A percentile compares a stretch with the other conserved stretches of the same genome.
Conservation (phyloP, 2,113 vertebrate genomes). For the Heterotilapia buettikoferi region DNA sequence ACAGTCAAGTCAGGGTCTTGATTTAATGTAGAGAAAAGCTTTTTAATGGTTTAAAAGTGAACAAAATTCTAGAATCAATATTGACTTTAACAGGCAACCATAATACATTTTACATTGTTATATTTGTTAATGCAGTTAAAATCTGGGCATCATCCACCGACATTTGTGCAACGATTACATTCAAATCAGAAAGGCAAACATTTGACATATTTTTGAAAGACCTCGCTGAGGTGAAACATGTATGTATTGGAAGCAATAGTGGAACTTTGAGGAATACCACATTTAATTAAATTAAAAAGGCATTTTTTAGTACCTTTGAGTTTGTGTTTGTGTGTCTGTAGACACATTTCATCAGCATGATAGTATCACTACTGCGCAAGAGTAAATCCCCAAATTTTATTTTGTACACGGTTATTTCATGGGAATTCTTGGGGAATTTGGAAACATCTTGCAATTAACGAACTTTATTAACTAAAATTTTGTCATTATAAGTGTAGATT, state of each 20-base stretch:
- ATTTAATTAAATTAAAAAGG: background rate
- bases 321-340: background rate
- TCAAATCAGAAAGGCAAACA: background rate
- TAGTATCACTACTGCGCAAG: rapidly evolving
- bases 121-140: background rate
- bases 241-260: background rate
- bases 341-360: background rate
- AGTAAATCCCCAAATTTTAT: background rate
- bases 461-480: background rate
- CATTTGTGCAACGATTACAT: background rate
- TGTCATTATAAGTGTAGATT: background rate
- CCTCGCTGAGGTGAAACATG: background rate
- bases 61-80: background rate
- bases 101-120: background rate
- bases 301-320: background rate
- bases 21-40: background rate
- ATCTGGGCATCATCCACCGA: background rate
- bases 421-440: background rate
- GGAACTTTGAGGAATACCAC: background rate
- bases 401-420: background rate
- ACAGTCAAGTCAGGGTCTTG: background rate
- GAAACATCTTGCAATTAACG: background rate
- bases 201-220: background rate
- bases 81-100: background rate
- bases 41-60: background rate